Percentiles rank a stretch among this genome's conserved stretches.
phyloP scores from a whole-genome alignment of 2,797 vertebrate genomes.

The Pantherophis alleghaniensis region DNA sequence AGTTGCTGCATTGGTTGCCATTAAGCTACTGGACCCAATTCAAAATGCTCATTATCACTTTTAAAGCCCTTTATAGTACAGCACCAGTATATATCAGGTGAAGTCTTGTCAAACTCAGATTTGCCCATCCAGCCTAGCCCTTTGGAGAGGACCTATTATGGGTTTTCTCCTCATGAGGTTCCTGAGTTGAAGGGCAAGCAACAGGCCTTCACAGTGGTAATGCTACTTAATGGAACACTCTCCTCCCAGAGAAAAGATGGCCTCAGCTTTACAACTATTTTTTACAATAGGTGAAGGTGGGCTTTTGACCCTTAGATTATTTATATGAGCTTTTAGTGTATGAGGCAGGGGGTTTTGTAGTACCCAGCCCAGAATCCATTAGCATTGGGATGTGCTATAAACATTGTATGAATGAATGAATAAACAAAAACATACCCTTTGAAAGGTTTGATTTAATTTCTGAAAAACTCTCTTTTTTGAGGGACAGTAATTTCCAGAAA shows the following conservation, averaged over 20 bases:
- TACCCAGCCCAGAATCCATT: background rate
- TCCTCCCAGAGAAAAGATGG: background rate
- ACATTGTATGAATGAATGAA: background rate
- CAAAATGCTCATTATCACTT: background rate
- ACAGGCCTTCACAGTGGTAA: background rate
- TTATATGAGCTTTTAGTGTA: background rate
- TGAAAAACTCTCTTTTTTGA: background rate
- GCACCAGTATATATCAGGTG: background rate
- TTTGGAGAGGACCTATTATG: background rate
- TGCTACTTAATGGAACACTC: background rate
- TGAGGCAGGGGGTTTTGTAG: background rate
- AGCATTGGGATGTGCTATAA: background rate
- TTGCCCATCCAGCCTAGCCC: background rate
- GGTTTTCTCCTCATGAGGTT: background rate
- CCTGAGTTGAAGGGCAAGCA: background rate
- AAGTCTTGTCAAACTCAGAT: background rate
- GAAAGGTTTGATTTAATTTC: background rate
- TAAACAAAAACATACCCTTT: background rate
- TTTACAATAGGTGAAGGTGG: background rate
- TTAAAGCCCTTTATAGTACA: background rate
- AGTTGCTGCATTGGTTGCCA: background rate
- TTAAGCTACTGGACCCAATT: background rate
- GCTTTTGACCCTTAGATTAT: background rate
- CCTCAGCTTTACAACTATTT: background rate
- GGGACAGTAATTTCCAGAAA: background rate